Evolutionary conservation across 2,113 vertebrate genomes (phyloP).

Genomic region (Hassar affinis): DNA sequence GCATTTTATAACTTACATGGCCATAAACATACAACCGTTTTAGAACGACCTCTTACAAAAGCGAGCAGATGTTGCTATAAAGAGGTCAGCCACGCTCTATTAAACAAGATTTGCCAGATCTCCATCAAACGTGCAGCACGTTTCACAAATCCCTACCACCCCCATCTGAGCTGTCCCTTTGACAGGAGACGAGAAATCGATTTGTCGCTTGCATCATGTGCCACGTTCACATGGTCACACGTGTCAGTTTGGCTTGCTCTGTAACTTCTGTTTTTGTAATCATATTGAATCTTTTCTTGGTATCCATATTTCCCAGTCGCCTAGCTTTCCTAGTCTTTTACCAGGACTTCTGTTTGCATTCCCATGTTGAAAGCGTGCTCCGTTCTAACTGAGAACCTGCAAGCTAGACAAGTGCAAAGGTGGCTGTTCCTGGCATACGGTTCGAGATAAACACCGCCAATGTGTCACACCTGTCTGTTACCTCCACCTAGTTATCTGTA

Average conservation of each 20-base stretch:
- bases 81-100: neutral
- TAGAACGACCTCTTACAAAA: neutral
- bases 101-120: neutral
- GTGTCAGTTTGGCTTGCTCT: too few relatives aligned
- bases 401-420: neutral
- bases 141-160: neutral
- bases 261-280: neutral
- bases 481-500: neutral
- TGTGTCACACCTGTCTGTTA: neutral
- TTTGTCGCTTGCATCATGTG: neutral
- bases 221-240: too few relatives aligned
- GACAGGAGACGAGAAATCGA: neutral
- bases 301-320: neutral
- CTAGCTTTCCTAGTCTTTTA: neutral
- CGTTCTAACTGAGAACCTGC: neutral
- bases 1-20: constrained; percentile 6
- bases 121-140: neutral
- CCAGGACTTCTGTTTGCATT: neutral
- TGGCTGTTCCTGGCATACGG: neutral
- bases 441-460: neutral
- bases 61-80: neutral
- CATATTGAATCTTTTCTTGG: neutral
- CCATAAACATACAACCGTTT: neutral
- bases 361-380: neutral
- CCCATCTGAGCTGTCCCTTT: neutral